These are phyloP conservation scores for Crotophaga sulcirostris DNA, from an alignment of 2,113 vertebrate genomes.

Conservation along the genomic window DNA sequence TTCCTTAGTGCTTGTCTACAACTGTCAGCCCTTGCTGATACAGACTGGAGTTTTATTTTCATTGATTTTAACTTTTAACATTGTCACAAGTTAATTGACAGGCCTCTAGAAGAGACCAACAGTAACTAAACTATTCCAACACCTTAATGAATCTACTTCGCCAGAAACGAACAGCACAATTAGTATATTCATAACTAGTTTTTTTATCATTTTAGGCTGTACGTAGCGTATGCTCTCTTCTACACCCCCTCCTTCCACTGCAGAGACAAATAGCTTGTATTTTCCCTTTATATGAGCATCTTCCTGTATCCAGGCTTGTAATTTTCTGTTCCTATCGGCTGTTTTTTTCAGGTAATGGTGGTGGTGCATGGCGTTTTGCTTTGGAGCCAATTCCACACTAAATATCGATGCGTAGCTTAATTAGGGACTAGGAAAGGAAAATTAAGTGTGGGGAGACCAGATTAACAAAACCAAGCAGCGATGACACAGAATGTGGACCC, in stretches of 20 bases:
- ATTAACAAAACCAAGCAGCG: neutral
- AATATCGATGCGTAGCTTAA: conserved; percentile 10
- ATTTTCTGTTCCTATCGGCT: neutral
- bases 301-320: neutral
- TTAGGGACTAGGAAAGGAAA: conserved; percentile 8
- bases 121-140: conserved; percentile 1
- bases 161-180: neutral
- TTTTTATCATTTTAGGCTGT: neutral
- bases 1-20: conserved; percentile 59
- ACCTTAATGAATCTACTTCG: neutral
- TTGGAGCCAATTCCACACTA: neutral
- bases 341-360: conserved; percentile 14
- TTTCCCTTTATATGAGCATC: neutral
- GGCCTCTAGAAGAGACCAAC: conserved; percentile 32
- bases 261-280: neutral
- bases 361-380: neutral
- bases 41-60: conserved; percentile 52
- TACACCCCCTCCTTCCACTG: neutral
- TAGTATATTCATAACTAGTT: neutral
- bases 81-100: conserved; percentile 43
- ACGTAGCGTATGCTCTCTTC: neutral
- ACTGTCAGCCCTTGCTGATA: conserved; percentile 61
- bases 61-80: conserved; percentile 60
- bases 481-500: neutral
- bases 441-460: neutral